Conservation (phyloP, 2,113 vertebrate species). For the Glaucidium brasilianum region DNA sequence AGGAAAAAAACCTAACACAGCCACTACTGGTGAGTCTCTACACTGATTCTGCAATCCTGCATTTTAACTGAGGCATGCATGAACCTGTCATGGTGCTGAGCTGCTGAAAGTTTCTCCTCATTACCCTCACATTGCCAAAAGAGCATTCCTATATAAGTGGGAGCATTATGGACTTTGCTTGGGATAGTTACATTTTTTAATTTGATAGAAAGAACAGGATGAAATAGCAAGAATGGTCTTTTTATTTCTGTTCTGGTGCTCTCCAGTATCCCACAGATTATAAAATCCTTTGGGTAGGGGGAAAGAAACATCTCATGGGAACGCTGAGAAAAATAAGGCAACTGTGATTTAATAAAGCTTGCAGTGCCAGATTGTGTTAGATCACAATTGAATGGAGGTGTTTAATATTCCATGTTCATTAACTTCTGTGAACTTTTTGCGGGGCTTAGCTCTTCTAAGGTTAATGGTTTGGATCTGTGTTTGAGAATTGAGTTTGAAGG, state of each 20-base stretch:
- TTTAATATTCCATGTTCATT: slow-evolving; percentile 50
- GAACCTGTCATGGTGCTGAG: slow-evolving; percentile 24
- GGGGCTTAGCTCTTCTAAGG: slow-evolving; percentile 24
- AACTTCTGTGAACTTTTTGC: slow-evolving; percentile 37
- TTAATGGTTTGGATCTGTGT: slow-evolving; percentile 18
- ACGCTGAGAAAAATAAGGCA: slow-evolving; percentile 31
- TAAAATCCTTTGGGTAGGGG: slow-evolving; percentile 5
- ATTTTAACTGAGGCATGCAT: slow-evolving; percentile 13
- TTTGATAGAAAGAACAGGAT: not conserved
- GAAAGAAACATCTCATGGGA: slow-evolving; percentile 20
- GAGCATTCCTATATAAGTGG: not conserved
- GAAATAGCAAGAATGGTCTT: not conserved
- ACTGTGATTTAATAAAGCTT: slow-evolving; percentile 43
- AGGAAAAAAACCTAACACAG: not conserved
- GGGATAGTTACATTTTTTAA: not conserved
- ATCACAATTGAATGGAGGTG: slow-evolving; percentile 31
- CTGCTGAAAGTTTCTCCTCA: not conserved
- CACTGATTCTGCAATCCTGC: slow-evolving; percentile 37
- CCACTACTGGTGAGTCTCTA: not conserved
- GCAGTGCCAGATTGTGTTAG: slow-evolving; percentile 34
- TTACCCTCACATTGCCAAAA: not conserved
- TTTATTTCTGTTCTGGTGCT: not conserved
- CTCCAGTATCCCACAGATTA: not conserved
- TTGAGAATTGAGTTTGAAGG: not conserved
- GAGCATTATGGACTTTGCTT: not conserved